Evolutionary conservation across 2,888 invertebrate species (phyloP).

Genomic region (Panzeria rudis): DNA sequence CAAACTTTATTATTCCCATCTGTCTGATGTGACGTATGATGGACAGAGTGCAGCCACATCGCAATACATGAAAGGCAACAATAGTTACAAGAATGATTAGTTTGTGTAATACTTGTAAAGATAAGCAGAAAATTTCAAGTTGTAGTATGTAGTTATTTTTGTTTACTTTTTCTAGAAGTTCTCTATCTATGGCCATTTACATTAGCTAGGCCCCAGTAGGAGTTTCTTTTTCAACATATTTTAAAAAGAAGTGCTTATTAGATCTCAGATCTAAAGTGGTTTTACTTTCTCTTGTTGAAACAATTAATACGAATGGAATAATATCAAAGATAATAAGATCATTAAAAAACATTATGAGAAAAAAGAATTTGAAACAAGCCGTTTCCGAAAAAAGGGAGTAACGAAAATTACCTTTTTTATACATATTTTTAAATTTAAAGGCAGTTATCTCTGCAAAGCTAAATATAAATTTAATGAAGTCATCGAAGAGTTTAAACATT

Average conservation of each 20-base stretch:
- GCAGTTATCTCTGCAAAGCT: too few relatives aligned
- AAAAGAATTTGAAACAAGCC: neutral
- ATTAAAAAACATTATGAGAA: neutral
- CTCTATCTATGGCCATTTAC: too few relatives aligned
- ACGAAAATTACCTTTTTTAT: neutral
- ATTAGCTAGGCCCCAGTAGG: too few relatives aligned
- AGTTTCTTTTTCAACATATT: neutral
- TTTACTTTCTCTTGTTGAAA: slow-evolving; percentile 1
- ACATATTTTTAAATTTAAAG: neutral
- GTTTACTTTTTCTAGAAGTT: too few relatives aligned
- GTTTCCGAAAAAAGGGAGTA: neutral
- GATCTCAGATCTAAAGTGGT: neutral
- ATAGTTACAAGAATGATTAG: too few relatives aligned
- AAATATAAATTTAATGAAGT: neutral
- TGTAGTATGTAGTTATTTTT: too few relatives aligned
- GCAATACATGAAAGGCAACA: too few relatives aligned
- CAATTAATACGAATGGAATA: neutral
- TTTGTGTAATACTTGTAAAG: too few relatives aligned
- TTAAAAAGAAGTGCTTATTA: neutral
- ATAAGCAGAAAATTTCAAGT: too few relatives aligned
- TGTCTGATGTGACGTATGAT: too few relatives aligned
- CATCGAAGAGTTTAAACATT: neutral
- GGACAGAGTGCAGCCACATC: too few relatives aligned
- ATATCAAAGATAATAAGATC: neutral
- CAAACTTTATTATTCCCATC: too few relatives aligned